Evolutionary conservation across 2,113 vertebrate species (phyloP).

Genomic region (Lophotis ruficrista): DNA sequence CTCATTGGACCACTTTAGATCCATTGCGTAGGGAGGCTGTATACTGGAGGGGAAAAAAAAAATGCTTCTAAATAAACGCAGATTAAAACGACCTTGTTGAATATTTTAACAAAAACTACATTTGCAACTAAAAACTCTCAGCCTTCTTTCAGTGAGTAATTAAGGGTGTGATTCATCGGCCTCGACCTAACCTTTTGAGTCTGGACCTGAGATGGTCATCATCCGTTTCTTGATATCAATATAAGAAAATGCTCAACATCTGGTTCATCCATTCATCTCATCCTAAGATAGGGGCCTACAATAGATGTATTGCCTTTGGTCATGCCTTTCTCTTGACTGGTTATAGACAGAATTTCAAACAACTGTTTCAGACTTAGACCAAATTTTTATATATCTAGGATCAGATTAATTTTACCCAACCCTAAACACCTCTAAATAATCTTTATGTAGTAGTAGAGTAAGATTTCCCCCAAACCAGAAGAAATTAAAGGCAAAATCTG

Average conservation of each 20-base stretch:
- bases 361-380: neutral
- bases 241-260: no score
- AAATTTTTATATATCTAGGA: neutral
- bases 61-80: neutral
- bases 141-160: neutral
- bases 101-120: neutral
- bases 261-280: neutral
- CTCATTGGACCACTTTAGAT: neutral
- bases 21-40: rapidly evolving
- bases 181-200: neutral
- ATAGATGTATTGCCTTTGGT: neutral
- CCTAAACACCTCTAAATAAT: rapidly evolving
- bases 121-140: neutral
- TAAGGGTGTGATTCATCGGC: neutral
- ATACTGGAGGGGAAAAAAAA: neutral
- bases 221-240: neutral
- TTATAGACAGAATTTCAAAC: neutral
- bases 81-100: neutral
- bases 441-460: neutral
- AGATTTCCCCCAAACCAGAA: neutral
- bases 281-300: neutral
- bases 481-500: neutral
- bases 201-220: neutral
- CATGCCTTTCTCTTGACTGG: neutral
- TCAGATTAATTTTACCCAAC: neutral